Percentiles rank a stretch among this genome's conserved stretches.
Conservation (phyloP, 2,113 vertebrate species). For the Hemibates koningsi region DNA sequence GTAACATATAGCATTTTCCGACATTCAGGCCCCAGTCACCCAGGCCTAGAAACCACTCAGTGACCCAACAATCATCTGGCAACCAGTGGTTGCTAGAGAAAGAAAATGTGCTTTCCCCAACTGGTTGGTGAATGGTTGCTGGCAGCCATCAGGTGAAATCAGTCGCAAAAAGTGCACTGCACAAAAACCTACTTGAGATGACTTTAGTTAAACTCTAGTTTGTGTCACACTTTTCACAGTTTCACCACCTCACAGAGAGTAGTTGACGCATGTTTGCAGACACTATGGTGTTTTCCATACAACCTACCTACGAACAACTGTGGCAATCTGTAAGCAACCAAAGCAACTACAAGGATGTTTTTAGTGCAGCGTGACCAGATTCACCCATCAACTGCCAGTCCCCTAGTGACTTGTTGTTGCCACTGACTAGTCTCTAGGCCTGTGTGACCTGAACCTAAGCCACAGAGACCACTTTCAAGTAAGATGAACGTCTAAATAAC, state of each 20-base stretch:
- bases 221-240: not conserved
- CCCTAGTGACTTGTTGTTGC: rapidly evolving
- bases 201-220: not conserved
- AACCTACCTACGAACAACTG: not conserved
- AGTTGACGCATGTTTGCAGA: not conserved
- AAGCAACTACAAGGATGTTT: not conserved
- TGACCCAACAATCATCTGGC: not conserved
- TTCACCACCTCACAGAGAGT: not conserved
- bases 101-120: not conserved
- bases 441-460: not conserved
- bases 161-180: not conserved
- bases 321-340: not conserved
- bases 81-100: not conserved
- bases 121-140: not conserved
- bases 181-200: not conserved
- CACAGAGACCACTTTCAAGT: not conserved
- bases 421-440: not conserved
- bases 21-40: not conserved
- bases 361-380: not conserved
- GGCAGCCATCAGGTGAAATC: not conserved
- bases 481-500: not conserved
- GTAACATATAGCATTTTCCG: not conserved
- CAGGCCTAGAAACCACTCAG: not conserved
- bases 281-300: not conserved
- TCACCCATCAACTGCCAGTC: not conserved